phyloP scores from a whole-genome alignment of 2,888 invertebrate genomes.

The Crossocerus cetratus region DNA sequence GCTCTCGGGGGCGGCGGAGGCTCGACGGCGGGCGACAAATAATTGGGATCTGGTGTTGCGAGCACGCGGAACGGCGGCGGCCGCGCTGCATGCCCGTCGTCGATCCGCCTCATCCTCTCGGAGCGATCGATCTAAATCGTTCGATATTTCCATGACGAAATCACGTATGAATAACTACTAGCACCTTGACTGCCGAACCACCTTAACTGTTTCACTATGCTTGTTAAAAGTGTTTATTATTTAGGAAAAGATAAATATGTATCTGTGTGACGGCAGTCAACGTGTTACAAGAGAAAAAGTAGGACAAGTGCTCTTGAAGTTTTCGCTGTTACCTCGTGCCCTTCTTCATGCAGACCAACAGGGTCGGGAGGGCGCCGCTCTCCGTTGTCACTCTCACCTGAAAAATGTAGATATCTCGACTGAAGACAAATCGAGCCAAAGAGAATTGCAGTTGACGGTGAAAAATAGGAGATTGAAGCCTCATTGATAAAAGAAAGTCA shows the following conservation, averaged over 20 bases:
- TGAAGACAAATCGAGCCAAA: slow-evolving; percentile 21
- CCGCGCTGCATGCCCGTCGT: slow-evolving; percentile 52
- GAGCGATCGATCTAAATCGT: slow-evolving; percentile 30
- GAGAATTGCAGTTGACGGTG: slow-evolving; percentile 11
- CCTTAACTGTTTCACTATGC: too few species aligned
- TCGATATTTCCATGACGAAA: too few species aligned
- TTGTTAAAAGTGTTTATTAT: too few species aligned
- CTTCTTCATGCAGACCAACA: slow-evolving; percentile 52
- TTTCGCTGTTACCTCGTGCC: slow-evolving; percentile 46
- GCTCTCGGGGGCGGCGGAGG: slow-evolving; percentile 70
- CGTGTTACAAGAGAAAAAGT: neutral
- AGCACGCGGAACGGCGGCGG: slow-evolving; percentile 69
- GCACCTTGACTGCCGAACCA: too few species aligned
- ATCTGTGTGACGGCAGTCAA: too few species aligned
- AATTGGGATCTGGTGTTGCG: slow-evolving; percentile 55
- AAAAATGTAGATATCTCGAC: slow-evolving; percentile 13
- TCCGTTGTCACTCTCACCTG: slow-evolving; percentile 54
- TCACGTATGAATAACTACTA: too few species aligned
- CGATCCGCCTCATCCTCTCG: slow-evolving; percentile 58
- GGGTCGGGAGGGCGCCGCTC: slow-evolving; percentile 40
- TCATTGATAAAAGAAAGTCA: too few species aligned
- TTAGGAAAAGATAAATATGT: too few species aligned
- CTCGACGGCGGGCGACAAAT: slow-evolving; percentile 49
- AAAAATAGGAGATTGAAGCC: neutral
- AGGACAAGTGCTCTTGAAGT: neutral